Base-by-base conservation (phyloP, 2,797 vertebrate genomes). In the Macroramphosus scolopax region DNA sequence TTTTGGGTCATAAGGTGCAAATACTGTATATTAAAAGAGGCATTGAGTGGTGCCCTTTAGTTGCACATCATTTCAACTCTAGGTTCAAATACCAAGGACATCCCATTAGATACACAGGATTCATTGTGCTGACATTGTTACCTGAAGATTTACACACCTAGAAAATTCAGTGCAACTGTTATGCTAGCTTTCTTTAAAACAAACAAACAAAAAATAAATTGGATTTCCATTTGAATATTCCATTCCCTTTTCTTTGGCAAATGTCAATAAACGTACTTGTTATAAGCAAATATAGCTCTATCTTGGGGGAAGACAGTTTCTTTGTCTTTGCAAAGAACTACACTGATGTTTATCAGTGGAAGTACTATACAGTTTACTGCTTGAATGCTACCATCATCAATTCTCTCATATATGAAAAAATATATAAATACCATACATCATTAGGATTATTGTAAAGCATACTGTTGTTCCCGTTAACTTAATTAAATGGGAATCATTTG, bases 121-220 rank as follows among this genome's bases (percentile, higher is more conserved):
- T 80, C 85, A 70, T 94, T 94, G 93, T 95, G 93, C 93, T 95
- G 92, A 93, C 86, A 91, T 83, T 88, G 80, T 11, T 93, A 95
- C 94, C 92, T 97, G 95, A 96, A 95, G 89, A 93, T 88, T 89
- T 88, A 90, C 85, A 91, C 82, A 85, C 87, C 75, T 88, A 88
- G 81, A 75, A 89, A 91, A 91, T 83, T 88, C 84, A 92, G 91
- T 89, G 89, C 87, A 89, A 75, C 77, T 74, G 77, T 81, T 90
- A 80, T 67, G 86, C 84, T 89, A 81, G 57, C 80, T 84, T 86
- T 72, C 31, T 18, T 17, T 7, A 38, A 38, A 10, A 38, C 2
- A 17, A 18, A 38, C 8, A 18, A 45, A 45, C 12, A 20, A 36
- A 36, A 4, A 10, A 10, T 17, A 43, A 57, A 76, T 22, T 62